phyloP scores from a whole-genome alignment of 2,888 invertebrate genomes.

The Philopedon plagiatum region DNA sequence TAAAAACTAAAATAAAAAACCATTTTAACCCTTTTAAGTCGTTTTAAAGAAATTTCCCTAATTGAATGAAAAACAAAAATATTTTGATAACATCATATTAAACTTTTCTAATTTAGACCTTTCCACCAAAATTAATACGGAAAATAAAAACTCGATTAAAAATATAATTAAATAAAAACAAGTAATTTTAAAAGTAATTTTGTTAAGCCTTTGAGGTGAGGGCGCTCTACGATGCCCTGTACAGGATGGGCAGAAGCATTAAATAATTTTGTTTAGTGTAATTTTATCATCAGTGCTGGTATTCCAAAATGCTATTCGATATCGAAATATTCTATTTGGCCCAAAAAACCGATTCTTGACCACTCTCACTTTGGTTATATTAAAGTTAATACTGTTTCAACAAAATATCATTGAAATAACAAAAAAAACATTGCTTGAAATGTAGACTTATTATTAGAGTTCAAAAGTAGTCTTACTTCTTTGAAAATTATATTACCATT shows the following conservation, averaged over 20 bases:
- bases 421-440: too few relatives aligned
- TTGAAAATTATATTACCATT: too few relatives aligned
- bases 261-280: neutral
- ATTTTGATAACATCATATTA: constrained; percentile 15
- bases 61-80: constrained; percentile 10
- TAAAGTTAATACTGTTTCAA: too few relatives aligned
- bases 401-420: too few relatives aligned
- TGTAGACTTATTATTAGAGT: too few relatives aligned
- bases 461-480: too few relatives aligned
- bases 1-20: neutral
- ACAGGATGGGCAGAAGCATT: neutral
- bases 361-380: too few relatives aligned
- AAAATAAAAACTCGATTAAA: constrained; percentile 11
- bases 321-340: too few relatives aligned
- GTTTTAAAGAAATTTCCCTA: constrained; percentile 1
- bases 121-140: neutral
- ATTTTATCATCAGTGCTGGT: too few relatives aligned
- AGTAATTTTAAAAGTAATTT: constrained; percentile 7
- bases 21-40: neutral
- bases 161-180: constrained; percentile 12
- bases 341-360: too few relatives aligned
- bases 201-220: constrained; percentile 7
- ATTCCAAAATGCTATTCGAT: too few relatives aligned
- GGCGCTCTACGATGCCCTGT: neutral
- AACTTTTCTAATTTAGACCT: constrained; percentile 12